These are phyloP conservation scores for Omphaloscelis lunosa DNA, from an alignment of 2,888 invertebrate genomes.

Conservation along the genomic window DNA sequence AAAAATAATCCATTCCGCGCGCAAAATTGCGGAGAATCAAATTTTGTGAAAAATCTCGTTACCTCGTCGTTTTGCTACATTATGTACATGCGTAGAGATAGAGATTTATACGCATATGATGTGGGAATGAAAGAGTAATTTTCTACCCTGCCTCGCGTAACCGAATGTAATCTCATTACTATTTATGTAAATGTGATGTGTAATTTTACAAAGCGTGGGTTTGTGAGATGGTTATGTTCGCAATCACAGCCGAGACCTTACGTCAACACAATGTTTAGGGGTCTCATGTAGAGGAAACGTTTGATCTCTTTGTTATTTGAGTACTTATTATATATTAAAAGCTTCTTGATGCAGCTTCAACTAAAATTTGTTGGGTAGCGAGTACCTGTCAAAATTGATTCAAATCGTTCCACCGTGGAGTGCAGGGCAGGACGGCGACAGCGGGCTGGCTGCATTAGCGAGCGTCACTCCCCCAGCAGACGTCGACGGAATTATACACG, in stretches of 20 bases:
- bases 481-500: constrained; percentile 29
- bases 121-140: constrained; percentile 76
- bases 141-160: constrained; percentile 69
- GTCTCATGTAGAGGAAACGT: neutral
- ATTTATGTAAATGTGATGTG: constrained; percentile 66
- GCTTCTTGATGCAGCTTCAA: constrained; percentile 12
- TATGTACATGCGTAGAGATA: constrained; percentile 71
- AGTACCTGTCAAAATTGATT: constrained; percentile 66
- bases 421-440: constrained; percentile 38
- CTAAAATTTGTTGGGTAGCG: constrained; percentile 41
- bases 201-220: constrained; percentile 64
- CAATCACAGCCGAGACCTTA: constrained; percentile 51
- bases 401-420: constrained; percentile 57
- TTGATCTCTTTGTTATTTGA: constrained; percentile 20
- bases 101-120: constrained; percentile 74
- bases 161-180: constrained; percentile 71
- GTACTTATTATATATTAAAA: neutral
- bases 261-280: constrained; percentile 30
- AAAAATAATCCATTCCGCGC: constrained; percentile 80
- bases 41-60: constrained; percentile 86
- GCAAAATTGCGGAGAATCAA: constrained; percentile 84
- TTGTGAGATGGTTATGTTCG: constrained; percentile 51
- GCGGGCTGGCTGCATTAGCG: constrained; percentile 62
- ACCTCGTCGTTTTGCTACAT: constrained; percentile 78
- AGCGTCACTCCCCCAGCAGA: constrained; percentile 55